These are phyloP conservation scores for Stramonita haemastoma DNA, from an alignment of 2,888 invertebrate species.

Conservation along the genomic window DNA sequence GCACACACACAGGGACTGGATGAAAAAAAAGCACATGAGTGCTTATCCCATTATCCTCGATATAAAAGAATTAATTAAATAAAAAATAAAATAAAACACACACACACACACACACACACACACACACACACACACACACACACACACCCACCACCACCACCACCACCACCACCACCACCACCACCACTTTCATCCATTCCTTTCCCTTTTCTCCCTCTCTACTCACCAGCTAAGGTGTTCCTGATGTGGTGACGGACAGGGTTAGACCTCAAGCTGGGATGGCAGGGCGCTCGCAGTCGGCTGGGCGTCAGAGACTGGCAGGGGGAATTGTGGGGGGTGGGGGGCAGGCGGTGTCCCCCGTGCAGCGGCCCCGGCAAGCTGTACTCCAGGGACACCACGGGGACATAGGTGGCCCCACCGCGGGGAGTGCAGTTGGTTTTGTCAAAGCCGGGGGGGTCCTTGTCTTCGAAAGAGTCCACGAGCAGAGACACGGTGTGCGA, in stretches of 20 bases:
- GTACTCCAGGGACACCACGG: conserved; percentile 46
- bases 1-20: no score
- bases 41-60: no score
- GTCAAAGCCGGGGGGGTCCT: neutral
- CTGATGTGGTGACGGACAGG: neutral
- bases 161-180: no score
- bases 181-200: no score
- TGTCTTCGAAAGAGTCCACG: neutral
- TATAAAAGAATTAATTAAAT: no score
- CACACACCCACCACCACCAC: no score
- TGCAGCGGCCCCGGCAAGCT: conserved; percentile 16
- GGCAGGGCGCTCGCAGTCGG: neutral
- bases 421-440: neutral
- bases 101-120: no score
- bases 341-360: neutral
- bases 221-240: conserved; percentile 9
- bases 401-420: conserved; percentile 34
- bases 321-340: neutral
- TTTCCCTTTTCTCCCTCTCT: no score
- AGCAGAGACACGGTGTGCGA: neutral
- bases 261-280: neutral
- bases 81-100: no score
- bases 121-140: no score
- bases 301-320: conserved; percentile 27
- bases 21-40: no score